Conservation (phyloP, 2,888 invertebrate genomes). For the Cephus spinipes region DNA sequence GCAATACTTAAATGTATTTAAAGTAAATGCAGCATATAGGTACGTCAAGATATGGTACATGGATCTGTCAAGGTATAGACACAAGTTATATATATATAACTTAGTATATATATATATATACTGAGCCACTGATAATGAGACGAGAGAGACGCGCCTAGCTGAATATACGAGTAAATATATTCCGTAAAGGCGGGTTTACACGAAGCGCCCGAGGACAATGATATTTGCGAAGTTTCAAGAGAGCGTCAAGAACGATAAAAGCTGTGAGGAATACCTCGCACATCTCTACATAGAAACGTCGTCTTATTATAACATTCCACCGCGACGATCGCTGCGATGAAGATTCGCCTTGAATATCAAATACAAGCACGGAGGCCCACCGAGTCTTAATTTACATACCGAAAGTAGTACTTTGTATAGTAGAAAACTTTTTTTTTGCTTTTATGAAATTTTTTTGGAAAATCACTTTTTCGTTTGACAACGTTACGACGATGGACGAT, state of each 20-base stretch:
- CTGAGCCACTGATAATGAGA: not conserved
- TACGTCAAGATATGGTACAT: not conserved
- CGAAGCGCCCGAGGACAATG: not conserved
- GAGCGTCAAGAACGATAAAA: not conserved
- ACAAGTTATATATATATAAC: no score
- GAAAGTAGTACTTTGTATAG: no score
- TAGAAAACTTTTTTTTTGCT: no score
- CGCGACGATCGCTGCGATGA: not conserved
- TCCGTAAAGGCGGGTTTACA: not conserved
- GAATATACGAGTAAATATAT: not conserved
- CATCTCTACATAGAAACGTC: not conserved
- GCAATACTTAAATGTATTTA: not conserved
- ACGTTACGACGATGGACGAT: not conserved
- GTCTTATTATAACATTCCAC: not conserved
- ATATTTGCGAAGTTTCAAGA: not conserved
- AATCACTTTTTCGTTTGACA: not conserved
- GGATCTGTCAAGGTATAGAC: not conserved
- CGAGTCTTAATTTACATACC: not conserved
- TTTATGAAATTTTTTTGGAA: not conserved
- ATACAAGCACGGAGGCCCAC: not conserved
- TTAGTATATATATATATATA: no score
- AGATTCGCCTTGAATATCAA: not conserved
- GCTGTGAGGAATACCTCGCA: not conserved
- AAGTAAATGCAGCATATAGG: not conserved
- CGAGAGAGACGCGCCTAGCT: not conserved